Conservation (phyloP, 1,140 invertebrate species). For the Drosophila orosa region DNA sequence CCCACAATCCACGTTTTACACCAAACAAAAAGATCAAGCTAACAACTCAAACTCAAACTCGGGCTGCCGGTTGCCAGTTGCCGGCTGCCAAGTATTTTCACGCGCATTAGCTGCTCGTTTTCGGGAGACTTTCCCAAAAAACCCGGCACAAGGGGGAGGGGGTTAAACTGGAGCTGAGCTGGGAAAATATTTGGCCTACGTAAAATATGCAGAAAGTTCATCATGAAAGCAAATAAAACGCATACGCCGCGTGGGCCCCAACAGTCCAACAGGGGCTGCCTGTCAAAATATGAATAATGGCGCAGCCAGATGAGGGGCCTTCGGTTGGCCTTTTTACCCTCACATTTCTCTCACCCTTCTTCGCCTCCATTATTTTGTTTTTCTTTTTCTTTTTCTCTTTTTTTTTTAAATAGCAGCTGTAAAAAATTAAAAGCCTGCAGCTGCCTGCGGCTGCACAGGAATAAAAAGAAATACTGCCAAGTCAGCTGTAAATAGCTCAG, state of each 20-base stretch:
- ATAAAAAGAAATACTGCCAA: slow-evolving; percentile 60
- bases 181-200: slow-evolving; percentile 53
- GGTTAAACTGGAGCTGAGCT: slow-evolving; percentile 11
- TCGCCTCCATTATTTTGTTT: slow-evolving; percentile 4
- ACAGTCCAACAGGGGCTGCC: slow-evolving; percentile 40
- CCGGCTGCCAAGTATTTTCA: slow-evolving; percentile 46
- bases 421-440: slow-evolving; percentile 73
- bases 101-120: slow-evolving; percentile 67
- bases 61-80: background rate
- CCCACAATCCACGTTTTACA: slow-evolving; percentile 18
- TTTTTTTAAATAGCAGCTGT: slow-evolving; percentile 68
- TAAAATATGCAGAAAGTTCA: slow-evolving; percentile 73
- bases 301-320: slow-evolving; percentile 37
- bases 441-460: slow-evolving; percentile 44
- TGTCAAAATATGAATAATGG: slow-evolving; percentile 80
- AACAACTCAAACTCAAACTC: slow-evolving; percentile 16
- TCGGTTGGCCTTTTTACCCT: slow-evolving; percentile 31
- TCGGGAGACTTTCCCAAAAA: slow-evolving; percentile 5
- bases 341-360: slow-evolving; percentile 11
- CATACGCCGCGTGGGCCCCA: slow-evolving; percentile 68
- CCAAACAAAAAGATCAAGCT: slow-evolving; percentile 52
- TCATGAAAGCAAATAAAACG: slow-evolving; percentile 79
- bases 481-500: slow-evolving; percentile 65
- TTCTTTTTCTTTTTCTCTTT: slow-evolving; percentile 16
- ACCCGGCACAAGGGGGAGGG: background rate